phyloP scores from a whole-genome alignment of 2,888 invertebrate genomes.

The Leucophenga montana region DNA sequence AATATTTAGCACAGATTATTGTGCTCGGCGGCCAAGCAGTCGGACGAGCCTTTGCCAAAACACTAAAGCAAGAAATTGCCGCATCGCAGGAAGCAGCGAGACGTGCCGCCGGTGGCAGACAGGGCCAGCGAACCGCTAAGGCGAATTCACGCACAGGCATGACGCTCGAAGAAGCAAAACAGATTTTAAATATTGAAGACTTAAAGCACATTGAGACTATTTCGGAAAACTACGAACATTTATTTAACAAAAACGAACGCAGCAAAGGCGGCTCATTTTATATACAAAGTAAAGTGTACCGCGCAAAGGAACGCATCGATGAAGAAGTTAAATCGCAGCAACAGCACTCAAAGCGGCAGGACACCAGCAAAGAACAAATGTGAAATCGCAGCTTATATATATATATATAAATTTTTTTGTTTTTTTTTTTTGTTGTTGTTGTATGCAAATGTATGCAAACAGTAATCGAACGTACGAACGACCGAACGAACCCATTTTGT shows the following conservation, averaged over 20 bases:
- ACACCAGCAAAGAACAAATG: constrained; percentile 23
- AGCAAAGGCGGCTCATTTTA: constrained; percentile 96
- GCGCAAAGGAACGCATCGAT: constrained; percentile 91
- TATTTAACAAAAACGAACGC: constrained; percentile 93
- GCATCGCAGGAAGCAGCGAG: constrained; percentile 90
- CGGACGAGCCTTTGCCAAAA: constrained; percentile 92
- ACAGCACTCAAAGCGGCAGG: constrained; percentile 26
- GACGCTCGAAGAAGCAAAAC: constrained; percentile 93
- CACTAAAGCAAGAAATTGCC: constrained; percentile 88
- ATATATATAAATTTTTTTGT: too few species aligned
- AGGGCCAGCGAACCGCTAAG: constrained; percentile 82
- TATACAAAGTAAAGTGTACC: constrained; percentile 94
- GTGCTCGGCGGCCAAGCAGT: constrained; percentile 92
- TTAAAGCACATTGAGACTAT: constrained; percentile 79
- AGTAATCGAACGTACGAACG: not conserved
- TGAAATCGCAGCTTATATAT: too few species aligned
- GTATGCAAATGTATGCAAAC: not conserved
- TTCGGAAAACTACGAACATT: constrained; percentile 85
- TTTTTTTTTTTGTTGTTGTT: not conserved
- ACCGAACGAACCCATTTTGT: too few species aligned
- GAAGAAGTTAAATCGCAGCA: constrained; percentile 77
- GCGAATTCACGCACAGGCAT: constrained; percentile 83
- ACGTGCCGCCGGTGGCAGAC: constrained; percentile 81
- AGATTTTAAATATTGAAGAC: constrained; percentile 89
- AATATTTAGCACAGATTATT: constrained; percentile 92